Evolutionary conservation across 2,797 vertebrate species (phyloP).

Genomic region (Sphaeramia orbicularis): DNA sequence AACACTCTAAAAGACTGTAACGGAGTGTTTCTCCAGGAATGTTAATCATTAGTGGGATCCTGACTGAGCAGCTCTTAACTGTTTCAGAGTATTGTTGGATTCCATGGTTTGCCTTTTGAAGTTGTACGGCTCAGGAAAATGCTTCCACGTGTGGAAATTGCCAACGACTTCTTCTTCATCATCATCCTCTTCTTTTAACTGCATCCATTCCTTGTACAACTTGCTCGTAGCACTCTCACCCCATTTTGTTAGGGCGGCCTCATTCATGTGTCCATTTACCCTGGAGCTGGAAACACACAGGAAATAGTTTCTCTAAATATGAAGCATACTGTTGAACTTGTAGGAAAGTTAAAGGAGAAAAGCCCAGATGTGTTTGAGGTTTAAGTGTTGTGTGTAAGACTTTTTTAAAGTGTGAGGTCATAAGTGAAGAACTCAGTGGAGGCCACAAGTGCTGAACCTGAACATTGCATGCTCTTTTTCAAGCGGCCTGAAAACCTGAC

Average conservation of each 20-base stretch:
- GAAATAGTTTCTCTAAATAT: constrained; percentile 64
- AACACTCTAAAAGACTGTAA: constrained; percentile 78
- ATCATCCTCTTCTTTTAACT: constrained; percentile 35
- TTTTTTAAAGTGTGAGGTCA: constrained; percentile 58
- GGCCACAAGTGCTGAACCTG: constrained; percentile 26
- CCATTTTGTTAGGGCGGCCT: constrained; percentile 56
- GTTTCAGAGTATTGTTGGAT: constrained; percentile 79
- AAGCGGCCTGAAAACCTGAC: constrained; percentile 1
- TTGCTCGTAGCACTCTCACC: constrained; percentile 29
- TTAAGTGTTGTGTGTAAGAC: constrained; percentile 35
- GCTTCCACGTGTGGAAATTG: constrained; percentile 81
- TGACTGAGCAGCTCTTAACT: constrained; percentile 79
- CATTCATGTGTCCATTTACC: constrained; percentile 64
- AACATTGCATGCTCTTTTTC: constrained; percentile 27
- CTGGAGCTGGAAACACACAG: constrained; percentile 65
- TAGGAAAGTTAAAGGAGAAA: constrained; percentile 40
- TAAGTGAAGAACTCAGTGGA: constrained; percentile 33
- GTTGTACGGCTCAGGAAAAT: constrained; percentile 69
- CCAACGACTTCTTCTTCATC: constrained; percentile 59
- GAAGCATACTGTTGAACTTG: constrained; percentile 62
- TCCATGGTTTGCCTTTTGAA: constrained; percentile 79
- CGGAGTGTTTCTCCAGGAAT: constrained; percentile 82
- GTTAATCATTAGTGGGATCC: constrained; percentile 86
- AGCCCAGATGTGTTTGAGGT: constrained; percentile 67
- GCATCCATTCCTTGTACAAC: constrained; percentile 45